These are phyloP conservation scores for Tenebrio molitor DNA, from an alignment of 1,140 invertebrate species.

Conservation along the genomic window DNA sequence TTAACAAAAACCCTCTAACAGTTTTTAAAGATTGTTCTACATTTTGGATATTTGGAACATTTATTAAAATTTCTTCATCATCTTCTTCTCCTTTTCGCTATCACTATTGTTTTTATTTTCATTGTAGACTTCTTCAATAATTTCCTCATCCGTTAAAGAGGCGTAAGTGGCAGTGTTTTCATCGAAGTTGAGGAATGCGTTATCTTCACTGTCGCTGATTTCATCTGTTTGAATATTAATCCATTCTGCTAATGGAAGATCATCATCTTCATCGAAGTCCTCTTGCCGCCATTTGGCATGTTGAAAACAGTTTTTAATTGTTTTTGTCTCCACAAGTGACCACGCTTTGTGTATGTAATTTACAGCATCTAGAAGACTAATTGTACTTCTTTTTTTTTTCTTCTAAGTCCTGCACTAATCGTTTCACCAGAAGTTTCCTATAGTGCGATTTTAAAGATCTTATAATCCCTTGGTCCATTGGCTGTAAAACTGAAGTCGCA, in stretches of 20 bases:
- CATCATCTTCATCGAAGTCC: slow-evolving; percentile 28
- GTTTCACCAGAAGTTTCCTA: slow-evolving; percentile 6
- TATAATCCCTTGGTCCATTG: slow-evolving; percentile 51
- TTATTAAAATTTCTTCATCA: too few relatives aligned
- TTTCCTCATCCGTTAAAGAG: too few relatives aligned
- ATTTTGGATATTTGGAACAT: too few relatives aligned
- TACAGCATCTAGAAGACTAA: slow-evolving; percentile 29
- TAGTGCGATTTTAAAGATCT: slow-evolving; percentile 42
- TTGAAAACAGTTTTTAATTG: slow-evolving; percentile 34
- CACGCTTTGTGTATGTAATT: slow-evolving; percentile 29
- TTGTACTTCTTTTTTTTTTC: background rate
- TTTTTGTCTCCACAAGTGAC: slow-evolving; percentile 10
- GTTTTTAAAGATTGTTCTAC: too few relatives aligned
- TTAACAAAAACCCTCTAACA: too few relatives aligned
- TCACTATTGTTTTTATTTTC: too few relatives aligned
- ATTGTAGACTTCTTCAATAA: too few relatives aligned
- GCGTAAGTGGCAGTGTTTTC: too few relatives aligned
- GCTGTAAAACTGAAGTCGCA: slow-evolving; percentile 47
- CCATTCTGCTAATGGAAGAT: slow-evolving; percentile 14
- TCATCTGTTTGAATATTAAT: too few relatives aligned
- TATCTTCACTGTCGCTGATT: too few relatives aligned
- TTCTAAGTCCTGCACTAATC: background rate
- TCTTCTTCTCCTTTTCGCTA: too few relatives aligned
- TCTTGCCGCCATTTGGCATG: slow-evolving; percentile 12
- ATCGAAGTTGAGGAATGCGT: too few relatives aligned